Evolutionary conservation across 1,140 invertebrate genomes (phyloP), one percentile per base, ranked within the genome.

Genomic region (Drosophila lacteicornis): DNA sequence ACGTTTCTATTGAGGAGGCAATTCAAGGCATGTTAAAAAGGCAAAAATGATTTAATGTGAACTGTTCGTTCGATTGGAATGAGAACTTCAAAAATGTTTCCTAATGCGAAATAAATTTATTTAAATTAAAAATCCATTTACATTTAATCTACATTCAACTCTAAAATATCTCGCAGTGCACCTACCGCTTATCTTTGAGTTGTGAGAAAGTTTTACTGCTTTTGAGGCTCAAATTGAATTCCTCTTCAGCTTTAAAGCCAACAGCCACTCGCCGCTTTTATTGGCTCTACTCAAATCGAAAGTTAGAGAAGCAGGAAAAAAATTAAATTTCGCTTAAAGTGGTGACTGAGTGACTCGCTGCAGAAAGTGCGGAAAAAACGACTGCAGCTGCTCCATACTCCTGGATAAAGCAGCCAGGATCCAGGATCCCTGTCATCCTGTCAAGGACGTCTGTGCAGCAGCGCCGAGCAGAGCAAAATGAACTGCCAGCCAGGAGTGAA

Each of bases 371-470:
- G 40, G 40, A 12, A 46, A 9, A 38, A 17, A 58, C 43, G 25
- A 36, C 49, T 38, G 68, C 56, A 69, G 43, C 46, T 59, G 40
- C 55, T 45, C 19, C 19, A 12, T 30, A 36, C 49, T 60, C 73
- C 50, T 62, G 63, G 56, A 62, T 45, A n/a, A 42, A 36, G 45
- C 33, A 53, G 4, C 49, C 49, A 33, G 58, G 4, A 25, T n/a
- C 47, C 59, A 43, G 61, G 27, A 63, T 62, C 42, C 55, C 58
- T 73, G 62, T 68, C 71, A 77, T 69, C 74, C 80, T 78, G 77
- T 80, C 84, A 87, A 87, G 84, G 83, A 83, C 84, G 84, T 86
- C 76, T 87, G 79, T 75, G 77, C 55, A 40, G 33, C 67, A 12
- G 63, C 13, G 67, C 50, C 33, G 9, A 25, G 63, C 63, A 68